Percentiles rank a stretch among this genome's conserved stretches.
These are phyloP conservation scores for Scolopax rusticola DNA, from an alignment of 2,797 vertebrate species.

Conservation along the genomic window DNA sequence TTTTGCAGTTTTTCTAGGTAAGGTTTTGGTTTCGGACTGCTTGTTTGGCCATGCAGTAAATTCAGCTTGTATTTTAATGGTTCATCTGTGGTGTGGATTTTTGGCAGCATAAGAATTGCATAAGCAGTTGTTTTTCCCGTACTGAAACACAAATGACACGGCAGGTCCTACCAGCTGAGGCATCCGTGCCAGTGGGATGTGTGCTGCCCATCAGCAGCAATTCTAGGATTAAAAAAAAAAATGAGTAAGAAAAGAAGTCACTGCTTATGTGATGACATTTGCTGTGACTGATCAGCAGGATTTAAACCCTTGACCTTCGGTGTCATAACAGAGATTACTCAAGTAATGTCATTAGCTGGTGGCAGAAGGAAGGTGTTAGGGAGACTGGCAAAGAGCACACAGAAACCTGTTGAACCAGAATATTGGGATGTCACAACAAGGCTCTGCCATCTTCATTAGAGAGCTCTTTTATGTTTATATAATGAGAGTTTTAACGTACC, in stretches of 20 bases:
- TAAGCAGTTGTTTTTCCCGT: background rate
- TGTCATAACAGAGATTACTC: background rate
- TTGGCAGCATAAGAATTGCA: background rate
- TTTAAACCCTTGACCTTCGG: constrained; percentile 15
- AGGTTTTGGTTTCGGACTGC: background rate
- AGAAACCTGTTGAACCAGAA: constrained; percentile 10
- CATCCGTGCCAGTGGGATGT: background rate
- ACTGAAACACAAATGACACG: background rate
- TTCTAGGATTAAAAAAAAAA: background rate
- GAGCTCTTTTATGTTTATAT: background rate
- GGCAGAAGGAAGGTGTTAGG: background rate
- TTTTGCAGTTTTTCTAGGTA: background rate
- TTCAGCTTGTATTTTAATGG: background rate
- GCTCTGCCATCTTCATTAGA: background rate
- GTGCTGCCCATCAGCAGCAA: background rate
- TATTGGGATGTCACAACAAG: background rate
- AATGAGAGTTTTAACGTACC: background rate
- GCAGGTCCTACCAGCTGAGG: background rate
- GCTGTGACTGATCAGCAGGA: background rate
- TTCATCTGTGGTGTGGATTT: background rate
- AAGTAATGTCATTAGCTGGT: background rate
- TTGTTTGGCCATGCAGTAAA: background rate
- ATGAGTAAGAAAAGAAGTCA: background rate
- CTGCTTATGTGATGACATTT: background rate
- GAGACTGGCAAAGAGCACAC: background rate